Evolutionary conservation across 2,113 vertebrate species (phyloP).

Genomic region (Phalacrocorax carbo): DNA sequence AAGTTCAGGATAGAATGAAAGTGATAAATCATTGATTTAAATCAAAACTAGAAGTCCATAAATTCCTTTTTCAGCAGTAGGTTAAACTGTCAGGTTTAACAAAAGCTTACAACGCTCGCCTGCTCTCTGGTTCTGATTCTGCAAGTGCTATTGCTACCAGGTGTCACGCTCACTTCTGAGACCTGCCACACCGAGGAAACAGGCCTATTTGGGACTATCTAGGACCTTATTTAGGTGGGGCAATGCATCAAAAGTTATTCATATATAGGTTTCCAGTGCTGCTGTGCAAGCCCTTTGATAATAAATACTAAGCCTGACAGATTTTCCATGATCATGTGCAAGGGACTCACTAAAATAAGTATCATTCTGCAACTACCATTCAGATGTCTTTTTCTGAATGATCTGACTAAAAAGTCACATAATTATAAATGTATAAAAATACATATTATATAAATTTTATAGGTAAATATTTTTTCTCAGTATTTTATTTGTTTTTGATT

Average conservation of each 20-base stretch:
- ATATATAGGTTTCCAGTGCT: neutral
- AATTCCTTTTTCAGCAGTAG: constrained; percentile 56
- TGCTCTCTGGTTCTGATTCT: constrained; percentile 28
- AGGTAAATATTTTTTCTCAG: neutral
- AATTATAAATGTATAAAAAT: neutral
- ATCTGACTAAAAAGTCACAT: neutral
- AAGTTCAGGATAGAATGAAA: neutral
- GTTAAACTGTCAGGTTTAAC: constrained; percentile 59
- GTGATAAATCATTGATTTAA: constrained; percentile 52
- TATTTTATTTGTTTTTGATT: neutral
- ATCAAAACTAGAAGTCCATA: constrained; percentile 41
- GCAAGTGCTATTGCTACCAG: constrained; percentile 14
- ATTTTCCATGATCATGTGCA: neutral
- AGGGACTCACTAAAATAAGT: neutral
- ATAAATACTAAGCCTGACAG: neutral
- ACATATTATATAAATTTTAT: neutral
- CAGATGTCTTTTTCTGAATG: neutral
- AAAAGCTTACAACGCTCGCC: neutral
- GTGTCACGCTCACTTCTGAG: neutral
- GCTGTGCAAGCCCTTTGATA: neutral
- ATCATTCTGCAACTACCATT: neutral
- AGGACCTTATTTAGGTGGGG: neutral
- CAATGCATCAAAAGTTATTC: neutral
- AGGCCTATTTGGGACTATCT: neutral
- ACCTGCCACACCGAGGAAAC: neutral